Evolutionary conservation across 1,140 invertebrate species (phyloP).

Genomic region (Apis dorsata): DNA sequence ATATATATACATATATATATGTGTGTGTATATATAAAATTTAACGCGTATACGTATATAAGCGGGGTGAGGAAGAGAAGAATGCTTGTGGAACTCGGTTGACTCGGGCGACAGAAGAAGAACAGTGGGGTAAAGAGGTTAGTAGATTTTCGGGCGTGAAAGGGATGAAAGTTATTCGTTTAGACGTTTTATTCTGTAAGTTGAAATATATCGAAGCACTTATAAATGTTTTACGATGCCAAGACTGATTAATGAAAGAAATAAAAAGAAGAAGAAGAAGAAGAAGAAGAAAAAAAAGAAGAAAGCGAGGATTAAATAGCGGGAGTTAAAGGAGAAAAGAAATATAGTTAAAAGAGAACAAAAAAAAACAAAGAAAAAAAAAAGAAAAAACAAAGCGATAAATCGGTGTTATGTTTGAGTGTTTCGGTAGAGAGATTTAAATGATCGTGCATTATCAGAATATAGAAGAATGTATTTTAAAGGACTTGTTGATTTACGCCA

Average conservation of each 20-base stretch:
- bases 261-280: conserved; percentile 30
- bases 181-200: conserved; percentile 58
- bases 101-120: not conserved
- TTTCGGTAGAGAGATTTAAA: conserved; percentile 78
- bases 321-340: conserved; percentile 8
- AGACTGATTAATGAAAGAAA: conserved; percentile 74
- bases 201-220: conserved; percentile 68
- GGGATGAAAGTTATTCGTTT: conserved; percentile 34
- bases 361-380: conserved; percentile 17
- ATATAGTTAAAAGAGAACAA: conserved; percentile 17
- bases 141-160: not conserved
- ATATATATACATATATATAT: conserved; percentile 20
- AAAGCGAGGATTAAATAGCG: conserved; percentile 15
- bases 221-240: conserved; percentile 75
- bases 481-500: conserved; percentile 78
- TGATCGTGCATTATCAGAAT: conserved; percentile 69
- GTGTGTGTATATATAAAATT: conserved; percentile 64
- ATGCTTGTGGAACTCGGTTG: not conserved
- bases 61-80: not conserved
- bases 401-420: conserved; percentile 80
- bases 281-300: conserved; percentile 4
- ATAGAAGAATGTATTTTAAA: conserved; percentile 78
- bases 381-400: conserved; percentile 61
- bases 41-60: conserved; percentile 67
- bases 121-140: not conserved